Evolutionary conservation across 2,888 invertebrate species (phyloP).

Genomic region (Acanthosepion pharaonis): DNA sequence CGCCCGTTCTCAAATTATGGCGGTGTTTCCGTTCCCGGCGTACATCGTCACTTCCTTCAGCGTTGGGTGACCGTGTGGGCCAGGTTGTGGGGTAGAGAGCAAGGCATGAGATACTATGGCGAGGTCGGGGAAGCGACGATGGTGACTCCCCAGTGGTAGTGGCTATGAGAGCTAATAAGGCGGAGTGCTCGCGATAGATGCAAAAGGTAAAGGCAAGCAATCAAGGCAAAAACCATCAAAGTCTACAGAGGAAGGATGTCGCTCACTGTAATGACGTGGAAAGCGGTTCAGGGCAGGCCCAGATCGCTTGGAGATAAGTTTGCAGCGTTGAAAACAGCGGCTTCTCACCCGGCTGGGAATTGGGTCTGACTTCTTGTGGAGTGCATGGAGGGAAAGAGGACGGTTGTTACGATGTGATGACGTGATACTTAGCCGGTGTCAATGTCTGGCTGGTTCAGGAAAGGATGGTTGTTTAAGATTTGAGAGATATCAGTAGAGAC

Average conservation of each 20-base stretch:
- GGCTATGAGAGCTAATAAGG: not conserved
- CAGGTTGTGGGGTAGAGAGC: not conserved
- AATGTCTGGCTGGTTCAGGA: not conserved
- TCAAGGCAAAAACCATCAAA: conserved; percentile 4
- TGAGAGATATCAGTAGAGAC: not conserved
- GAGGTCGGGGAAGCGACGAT: not conserved
- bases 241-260: conserved; percentile 13
- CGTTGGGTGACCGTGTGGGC: not conserved
- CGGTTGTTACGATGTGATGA: not conserved
- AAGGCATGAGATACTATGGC: not conserved
- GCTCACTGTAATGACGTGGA: not conserved
- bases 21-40: conserved; percentile 33
- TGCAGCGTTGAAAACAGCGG: not conserved
- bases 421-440: not conserved
- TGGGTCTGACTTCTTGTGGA: not conserved
- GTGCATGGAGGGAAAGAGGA: too few species aligned
- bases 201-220: conserved; percentile 33
- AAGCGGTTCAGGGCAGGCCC: not conserved
- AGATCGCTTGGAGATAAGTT: not conserved
- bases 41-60: conserved; percentile 3
- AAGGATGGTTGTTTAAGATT: not conserved
- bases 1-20: not conserved
- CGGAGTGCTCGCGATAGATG: conserved; percentile 15
- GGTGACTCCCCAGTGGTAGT: not conserved
- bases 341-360: not conserved